Evolutionary conservation across 2,888 invertebrate genomes (phyloP).

Genomic region (Leptinotarsa haldemani): DNA sequence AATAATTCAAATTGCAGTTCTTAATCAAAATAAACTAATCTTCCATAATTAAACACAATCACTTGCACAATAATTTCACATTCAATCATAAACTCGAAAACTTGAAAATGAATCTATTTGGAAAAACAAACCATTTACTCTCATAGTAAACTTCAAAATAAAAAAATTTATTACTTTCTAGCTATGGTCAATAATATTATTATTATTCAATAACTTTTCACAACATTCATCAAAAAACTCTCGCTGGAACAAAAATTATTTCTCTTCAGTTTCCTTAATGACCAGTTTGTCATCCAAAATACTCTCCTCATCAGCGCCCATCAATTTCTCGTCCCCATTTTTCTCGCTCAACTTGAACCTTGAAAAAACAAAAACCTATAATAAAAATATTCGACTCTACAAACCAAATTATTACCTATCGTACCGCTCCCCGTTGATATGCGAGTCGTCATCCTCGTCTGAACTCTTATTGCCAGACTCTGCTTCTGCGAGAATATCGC

Average conservation of each 20-base stretch:
- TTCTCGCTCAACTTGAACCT: slow-evolving; percentile 63
- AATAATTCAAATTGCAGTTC: too few relatives aligned
- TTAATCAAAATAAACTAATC: too few relatives aligned
- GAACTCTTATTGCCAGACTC: slow-evolving; percentile 72
- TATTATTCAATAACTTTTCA: background rate
- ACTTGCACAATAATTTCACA: too few relatives aligned
- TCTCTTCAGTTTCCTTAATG: slow-evolving; percentile 12
- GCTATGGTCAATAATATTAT: background rate
- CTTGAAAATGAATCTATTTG: background rate
- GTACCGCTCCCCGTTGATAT: slow-evolving; percentile 68
- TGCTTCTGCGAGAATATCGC: slow-evolving; percentile 78
- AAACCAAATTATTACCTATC: slow-evolving; percentile 58
- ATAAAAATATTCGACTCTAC: slow-evolving; percentile 9
- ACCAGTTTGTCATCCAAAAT: slow-evolving; percentile 36
- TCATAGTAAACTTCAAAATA: background rate
- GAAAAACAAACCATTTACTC: background rate
- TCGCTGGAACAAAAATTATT: background rate
- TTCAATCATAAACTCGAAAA: too few relatives aligned
- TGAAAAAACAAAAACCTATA: background rate
- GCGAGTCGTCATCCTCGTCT: slow-evolving; percentile 75
- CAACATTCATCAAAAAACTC: background rate
- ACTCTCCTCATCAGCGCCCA: slow-evolving; percentile 36
- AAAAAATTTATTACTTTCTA: background rate
- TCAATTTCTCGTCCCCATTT: slow-evolving; percentile 56
- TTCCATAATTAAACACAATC: too few relatives aligned